These are phyloP conservation scores for Drosophila repletoides DNA, from an alignment of 1,140 invertebrate genomes.

Conservation along the genomic window DNA sequence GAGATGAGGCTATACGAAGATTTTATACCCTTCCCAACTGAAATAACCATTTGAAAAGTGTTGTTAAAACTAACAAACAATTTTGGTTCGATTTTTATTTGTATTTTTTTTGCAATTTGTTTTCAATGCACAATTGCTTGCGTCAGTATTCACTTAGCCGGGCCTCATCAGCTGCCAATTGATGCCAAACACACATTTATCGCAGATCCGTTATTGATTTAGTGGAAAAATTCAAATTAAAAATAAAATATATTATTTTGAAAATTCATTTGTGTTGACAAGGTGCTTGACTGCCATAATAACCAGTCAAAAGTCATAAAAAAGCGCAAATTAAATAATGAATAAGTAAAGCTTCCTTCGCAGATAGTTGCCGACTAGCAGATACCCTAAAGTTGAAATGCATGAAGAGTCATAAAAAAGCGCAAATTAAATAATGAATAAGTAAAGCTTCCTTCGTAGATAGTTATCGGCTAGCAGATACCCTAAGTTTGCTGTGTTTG, in stretches of 20 bases:
- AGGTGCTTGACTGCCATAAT: slow-evolving; percentile 62
- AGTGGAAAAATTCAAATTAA: neutral
- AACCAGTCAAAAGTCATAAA: slow-evolving; percentile 29
- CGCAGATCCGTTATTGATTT: slow-evolving; percentile 6
- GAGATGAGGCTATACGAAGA: too few species aligned
- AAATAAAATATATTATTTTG: slow-evolving; percentile 22
- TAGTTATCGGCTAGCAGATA: neutral
- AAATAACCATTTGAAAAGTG: too few species aligned
- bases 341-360: slow-evolving; percentile 2
- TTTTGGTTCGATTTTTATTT: too few species aligned
- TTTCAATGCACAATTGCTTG: slow-evolving; percentile 1
- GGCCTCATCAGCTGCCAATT: slow-evolving; percentile 9
- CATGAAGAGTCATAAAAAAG: slow-evolving; percentile 22
- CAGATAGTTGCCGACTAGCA: neutral
- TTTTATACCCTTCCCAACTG: too few species aligned
- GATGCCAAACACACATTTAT: neutral
- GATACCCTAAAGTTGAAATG: neutral
- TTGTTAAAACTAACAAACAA: too few species aligned
- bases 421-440: slow-evolving; percentile 17
- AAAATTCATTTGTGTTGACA: slow-evolving; percentile 52
- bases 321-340: slow-evolving; percentile 20
- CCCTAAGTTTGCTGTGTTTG: neutral
- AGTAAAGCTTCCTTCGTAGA: neutral
- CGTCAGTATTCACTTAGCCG: slow-evolving; percentile 26
- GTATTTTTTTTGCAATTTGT: neutral